Conservation (phyloP, 1,140 invertebrate species). For the Paraescarpia echinospica region DNA sequence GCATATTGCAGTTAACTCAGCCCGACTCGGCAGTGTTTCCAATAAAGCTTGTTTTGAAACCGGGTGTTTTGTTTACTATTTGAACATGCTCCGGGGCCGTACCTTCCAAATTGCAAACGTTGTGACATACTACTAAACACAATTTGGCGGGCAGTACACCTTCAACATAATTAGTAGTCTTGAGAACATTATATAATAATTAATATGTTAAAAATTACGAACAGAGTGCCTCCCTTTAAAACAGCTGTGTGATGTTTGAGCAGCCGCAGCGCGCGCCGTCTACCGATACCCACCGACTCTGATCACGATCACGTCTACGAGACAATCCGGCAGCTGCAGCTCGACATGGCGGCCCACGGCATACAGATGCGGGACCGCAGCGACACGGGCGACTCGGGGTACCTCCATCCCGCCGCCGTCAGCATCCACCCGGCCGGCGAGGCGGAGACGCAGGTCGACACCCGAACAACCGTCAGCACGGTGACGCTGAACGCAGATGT, state of each 20-base stretch:
- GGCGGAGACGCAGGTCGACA: neutral
- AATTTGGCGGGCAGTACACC: no score
- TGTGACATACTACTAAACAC: no score
- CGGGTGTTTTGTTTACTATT: no score
- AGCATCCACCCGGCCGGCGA: neutral
- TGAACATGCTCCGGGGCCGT: no score
- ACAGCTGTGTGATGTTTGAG: neutral
- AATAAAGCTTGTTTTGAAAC: no score
- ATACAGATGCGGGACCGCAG: neutral
- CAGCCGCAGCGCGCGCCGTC: neutral
- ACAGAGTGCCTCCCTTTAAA: no score
- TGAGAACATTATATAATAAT: no score
- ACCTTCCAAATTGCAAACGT: no score
- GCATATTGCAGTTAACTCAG: no score
- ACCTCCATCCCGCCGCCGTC: neutral
- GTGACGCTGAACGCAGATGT: neutral
- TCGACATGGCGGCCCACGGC: neutral
- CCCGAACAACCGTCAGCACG: neutral
- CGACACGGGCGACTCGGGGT: neutral
- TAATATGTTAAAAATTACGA: no score
- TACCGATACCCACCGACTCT: neutral
- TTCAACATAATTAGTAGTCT: no score
- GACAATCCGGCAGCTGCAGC: neutral
- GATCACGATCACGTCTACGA: neutral
- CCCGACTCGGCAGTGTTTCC: no score